These are phyloP conservation scores for Pyrgilauda ruficollis DNA, from an alignment of 2,113 vertebrate genomes.

Conservation along the genomic window DNA sequence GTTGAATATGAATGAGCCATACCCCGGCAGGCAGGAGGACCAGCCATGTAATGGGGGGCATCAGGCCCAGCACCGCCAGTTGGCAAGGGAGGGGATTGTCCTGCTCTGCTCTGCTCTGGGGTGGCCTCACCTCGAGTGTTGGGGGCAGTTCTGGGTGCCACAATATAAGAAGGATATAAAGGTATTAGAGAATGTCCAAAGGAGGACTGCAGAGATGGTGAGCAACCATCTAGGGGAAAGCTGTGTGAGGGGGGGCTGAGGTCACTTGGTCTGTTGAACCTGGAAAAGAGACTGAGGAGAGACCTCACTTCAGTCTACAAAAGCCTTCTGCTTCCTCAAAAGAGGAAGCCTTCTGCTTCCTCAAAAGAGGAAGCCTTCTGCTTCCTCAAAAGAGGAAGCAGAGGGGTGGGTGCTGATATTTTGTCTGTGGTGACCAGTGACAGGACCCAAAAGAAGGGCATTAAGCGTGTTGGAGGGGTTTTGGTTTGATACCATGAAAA, in stretches of 20 bases:
- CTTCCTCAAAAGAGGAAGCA: not conserved
- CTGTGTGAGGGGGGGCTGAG: accelerated
- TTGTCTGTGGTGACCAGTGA: not conserved
- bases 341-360: not conserved
- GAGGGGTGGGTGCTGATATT: not conserved
- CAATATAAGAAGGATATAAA: not conserved
- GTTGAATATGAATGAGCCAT: accelerated
- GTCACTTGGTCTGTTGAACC: not conserved
- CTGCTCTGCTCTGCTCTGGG: not conserved
- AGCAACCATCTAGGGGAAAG: not conserved
- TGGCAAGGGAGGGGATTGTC: not conserved
- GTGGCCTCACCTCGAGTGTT: accelerated
- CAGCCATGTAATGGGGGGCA: accelerated
- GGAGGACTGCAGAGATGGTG: not conserved
- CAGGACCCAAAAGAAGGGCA: not conserved
- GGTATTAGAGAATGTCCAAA: not conserved
- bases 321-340: not conserved
- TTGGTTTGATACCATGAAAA: not conserved
- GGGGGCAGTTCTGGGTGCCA: not conserved
- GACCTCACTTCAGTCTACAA: not conserved
- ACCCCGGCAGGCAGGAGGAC: not conserved
- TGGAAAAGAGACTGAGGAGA: not conserved
- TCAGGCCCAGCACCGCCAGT: not conserved
- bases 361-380: not conserved
- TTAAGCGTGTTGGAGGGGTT: not conserved